Evolutionary conservation across 2,888 invertebrate genomes (phyloP), one percentile per base, ranked within the genome.

Genomic region (Prosopocoilus inquinatus): DNA sequence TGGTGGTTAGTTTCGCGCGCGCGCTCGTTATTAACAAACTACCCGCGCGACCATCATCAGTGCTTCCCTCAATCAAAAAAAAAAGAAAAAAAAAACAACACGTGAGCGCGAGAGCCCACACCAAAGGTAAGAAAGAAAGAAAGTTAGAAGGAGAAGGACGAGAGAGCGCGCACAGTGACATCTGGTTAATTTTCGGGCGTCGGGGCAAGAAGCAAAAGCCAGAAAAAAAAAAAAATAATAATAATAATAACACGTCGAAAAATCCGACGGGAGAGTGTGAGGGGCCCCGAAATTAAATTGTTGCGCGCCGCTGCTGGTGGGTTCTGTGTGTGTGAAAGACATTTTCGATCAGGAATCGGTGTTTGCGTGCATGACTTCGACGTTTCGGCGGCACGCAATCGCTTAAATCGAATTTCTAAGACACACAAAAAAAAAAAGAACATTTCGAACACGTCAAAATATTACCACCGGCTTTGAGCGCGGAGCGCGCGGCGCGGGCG

Each of bases 341-440:
- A 63, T 66, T 66, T 28, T 64, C 65, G 65, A 66, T 65, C 64
- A 63, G 60, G 61, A 66, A 64, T 64, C 34, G 63, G 65, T 65
- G 66, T 59, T 65, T 62, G 67, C 67, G 65, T 67, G 65, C 60
- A 58, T 47, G 57, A 57, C 60, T 65, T 65, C 65, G 65, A 65
- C 65, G 62, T 64, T 60, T 63, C 61, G 55, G 58, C 58, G 60
- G 58, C 66, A 66, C 66, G 66, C 66, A 63, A 65, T 57, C 56
- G 54, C 48, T 60, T 59, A 57, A 62, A 65, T 64, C 66, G 66
- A 66, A 66, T 63, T 63, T 63, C 62, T 63, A 57, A 28, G 20
- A 28, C 20, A 28, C 20, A 28, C 20, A 58, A 53, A 61, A 55
- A 63, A 58, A 53, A 61, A 55, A 63, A 58, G 44, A 38, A 44